Evolutionary conservation across 1,140 invertebrate species (phyloP).

Genomic region (Gryllus bimaculatus): DNA sequence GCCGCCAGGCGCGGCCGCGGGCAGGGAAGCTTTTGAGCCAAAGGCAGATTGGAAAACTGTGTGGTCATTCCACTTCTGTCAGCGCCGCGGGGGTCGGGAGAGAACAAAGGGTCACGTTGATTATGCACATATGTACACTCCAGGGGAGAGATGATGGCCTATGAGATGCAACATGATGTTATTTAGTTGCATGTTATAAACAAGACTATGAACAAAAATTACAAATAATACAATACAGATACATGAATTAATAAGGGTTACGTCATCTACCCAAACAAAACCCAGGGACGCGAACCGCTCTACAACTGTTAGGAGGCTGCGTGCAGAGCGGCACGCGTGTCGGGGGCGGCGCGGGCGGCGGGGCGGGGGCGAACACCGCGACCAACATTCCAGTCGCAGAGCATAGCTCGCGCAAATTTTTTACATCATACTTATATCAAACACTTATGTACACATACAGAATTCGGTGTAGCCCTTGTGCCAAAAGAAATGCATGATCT

Average conservation of each 20-base stretch:
- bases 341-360: too few species aligned
- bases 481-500: too few species aligned
- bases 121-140: background rate
- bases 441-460: too few species aligned
- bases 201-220: conserved; percentile 12
- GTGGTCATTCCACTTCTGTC: conserved; percentile 45
- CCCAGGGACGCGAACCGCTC: background rate
- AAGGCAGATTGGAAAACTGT: conserved; percentile 53
- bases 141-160: background rate
- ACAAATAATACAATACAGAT: conserved; percentile 11
- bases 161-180: background rate
- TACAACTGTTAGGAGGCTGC: background rate
- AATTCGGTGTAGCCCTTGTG: too few species aligned
- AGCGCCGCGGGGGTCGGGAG: background rate
- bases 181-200: background rate
- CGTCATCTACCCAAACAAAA: background rate
- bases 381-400: too few species aligned
- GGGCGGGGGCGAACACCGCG: too few species aligned
- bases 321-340: background rate
- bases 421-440: too few species aligned
- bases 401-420: too few species aligned
- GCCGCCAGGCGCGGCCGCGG: too few species aligned
- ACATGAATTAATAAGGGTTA: conserved; percentile 1
- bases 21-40: background rate
- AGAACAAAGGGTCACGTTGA: background rate